These are phyloP conservation scores for Alaudala cheleensis DNA, from an alignment of 2,113 vertebrate genomes.

Conservation along the genomic window DNA sequence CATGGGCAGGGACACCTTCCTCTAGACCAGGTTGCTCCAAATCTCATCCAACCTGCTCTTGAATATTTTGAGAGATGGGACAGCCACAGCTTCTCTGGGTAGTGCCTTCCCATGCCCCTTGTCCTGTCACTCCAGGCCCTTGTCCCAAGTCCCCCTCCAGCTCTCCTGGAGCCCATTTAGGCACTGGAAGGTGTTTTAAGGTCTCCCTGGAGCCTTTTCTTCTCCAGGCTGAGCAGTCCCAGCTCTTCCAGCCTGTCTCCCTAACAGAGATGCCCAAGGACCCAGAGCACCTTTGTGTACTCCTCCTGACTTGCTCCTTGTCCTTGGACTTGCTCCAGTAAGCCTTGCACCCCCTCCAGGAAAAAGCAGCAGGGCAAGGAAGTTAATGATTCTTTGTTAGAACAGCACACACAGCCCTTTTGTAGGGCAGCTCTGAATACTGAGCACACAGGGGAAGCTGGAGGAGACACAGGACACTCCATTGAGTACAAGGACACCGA, in stretches of 20 bases:
- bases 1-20: not conserved
- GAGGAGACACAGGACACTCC: not conserved
- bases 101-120: not conserved
- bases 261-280: not conserved
- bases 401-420: not conserved
- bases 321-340: not conserved
- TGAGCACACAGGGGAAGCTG: not conserved
- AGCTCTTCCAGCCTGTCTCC: not conserved
- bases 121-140: not conserved
- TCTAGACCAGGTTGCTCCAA: not conserved
- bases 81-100: not conserved
- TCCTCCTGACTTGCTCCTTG: not conserved
- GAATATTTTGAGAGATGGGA: not conserved
- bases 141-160: not conserved
- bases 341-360: not conserved
- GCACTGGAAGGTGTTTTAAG: not conserved
- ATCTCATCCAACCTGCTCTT: not conserved
- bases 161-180: not conserved
- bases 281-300: accelerated
- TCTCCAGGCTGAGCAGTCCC: not conserved
- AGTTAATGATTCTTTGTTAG: not conserved
- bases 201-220: not conserved
- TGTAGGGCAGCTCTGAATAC: not conserved
- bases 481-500: accelerated
- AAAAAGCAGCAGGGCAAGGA: not conserved